Conservation (phyloP, 2,888 invertebrate species). For the Coleophora flavipennella region DNA sequence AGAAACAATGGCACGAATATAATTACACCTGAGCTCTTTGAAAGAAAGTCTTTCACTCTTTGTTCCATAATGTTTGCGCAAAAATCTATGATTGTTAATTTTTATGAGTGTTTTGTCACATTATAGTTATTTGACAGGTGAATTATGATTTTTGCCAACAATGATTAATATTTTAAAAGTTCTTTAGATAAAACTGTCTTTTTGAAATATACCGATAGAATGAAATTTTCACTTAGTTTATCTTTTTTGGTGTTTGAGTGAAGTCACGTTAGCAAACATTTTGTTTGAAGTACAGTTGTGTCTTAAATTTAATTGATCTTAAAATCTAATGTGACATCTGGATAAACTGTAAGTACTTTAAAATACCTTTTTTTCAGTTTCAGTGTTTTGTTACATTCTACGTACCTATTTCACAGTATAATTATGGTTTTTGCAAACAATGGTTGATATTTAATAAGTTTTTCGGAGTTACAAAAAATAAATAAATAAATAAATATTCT, state of each 20-base stretch:
- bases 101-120: constrained; percentile 38
- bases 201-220: constrained; percentile 5
- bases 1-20: constrained; percentile 48
- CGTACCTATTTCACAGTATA: too few relatives aligned
- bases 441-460: too few relatives aligned
- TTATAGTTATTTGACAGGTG: constrained; percentile 39
- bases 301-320: too few relatives aligned
- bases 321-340: too few relatives aligned
- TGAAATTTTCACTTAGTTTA: constrained; percentile 16
- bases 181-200: constrained; percentile 4
- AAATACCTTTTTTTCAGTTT: too few relatives aligned
- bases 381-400: too few relatives aligned
- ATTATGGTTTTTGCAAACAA: too few relatives aligned
- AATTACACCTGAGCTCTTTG: constrained; percentile 50
- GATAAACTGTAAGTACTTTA: too few relatives aligned
- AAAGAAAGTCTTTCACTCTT: constrained; percentile 65
- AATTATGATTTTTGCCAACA: constrained; percentile 22
- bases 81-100: constrained; percentile 36
- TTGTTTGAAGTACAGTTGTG: background rate
- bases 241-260: constrained; percentile 16
- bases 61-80: constrained; percentile 36
- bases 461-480: too few relatives aligned
- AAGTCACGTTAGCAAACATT: constrained; percentile 14
- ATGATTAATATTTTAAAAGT: background rate
- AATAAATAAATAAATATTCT: too few relatives aligned